Evolutionary conservation across 2,797 vertebrate species (phyloP).

Genomic region (Threskiornis aethiopicus): DNA sequence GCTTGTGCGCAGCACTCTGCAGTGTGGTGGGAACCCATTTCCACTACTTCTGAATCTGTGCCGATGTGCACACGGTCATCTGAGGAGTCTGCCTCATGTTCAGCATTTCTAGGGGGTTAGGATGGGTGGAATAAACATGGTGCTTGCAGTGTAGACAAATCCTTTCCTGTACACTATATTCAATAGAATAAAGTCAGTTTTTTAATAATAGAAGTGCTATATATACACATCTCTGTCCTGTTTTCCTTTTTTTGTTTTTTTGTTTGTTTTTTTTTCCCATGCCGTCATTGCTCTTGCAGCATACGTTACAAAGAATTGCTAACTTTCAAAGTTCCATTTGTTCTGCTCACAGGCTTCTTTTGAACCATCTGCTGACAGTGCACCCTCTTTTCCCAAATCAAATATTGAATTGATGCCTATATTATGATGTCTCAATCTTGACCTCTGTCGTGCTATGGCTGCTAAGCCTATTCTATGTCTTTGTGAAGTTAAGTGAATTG

Average conservation of each 20-base stretch:
- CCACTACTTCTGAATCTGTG: not conserved
- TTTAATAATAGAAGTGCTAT: not conserved
- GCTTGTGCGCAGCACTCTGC: not conserved
- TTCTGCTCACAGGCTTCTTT: not conserved
- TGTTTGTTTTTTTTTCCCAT: not conserved
- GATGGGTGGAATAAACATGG: not conserved
- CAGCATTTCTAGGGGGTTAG: not conserved
- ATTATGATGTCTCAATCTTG: not conserved
- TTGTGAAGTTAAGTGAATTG: not conserved
- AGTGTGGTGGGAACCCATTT: not conserved
- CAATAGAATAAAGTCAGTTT: not conserved
- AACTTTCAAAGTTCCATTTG: not conserved
- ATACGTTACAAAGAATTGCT: not conserved
- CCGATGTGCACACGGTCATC: rapidly evolving
- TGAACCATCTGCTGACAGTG: not conserved
- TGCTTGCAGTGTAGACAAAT: not conserved
- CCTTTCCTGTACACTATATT: not conserved
- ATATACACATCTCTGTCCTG: not conserved
- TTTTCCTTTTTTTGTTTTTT: not conserved
- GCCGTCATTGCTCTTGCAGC: not conserved
- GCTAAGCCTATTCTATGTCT: not conserved
- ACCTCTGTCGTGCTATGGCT: not conserved
- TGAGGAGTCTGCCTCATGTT: not conserved
- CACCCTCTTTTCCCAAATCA: not conserved
- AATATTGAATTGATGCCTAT: not conserved